Evolutionary conservation across 1,140 invertebrate species (phyloP), one percentile per base, ranked within the genome.

Genomic region (Megalopta genalis): DNA sequence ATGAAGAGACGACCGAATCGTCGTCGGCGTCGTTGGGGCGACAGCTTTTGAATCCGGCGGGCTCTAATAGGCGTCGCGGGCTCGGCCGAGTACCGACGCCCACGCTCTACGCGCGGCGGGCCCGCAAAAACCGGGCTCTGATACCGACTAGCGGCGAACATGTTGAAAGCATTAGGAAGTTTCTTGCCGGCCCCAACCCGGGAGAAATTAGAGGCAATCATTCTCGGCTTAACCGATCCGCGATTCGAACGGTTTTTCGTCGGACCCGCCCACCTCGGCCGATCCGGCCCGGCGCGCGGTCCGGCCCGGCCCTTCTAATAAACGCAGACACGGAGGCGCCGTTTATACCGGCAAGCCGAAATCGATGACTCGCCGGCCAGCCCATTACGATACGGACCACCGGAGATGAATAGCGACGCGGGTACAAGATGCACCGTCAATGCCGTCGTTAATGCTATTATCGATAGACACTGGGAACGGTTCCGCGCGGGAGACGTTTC

Each of bases 141-240:
- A 86, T 86, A 84, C 83, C 84, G 57, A 76, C 80, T 76, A 86
- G 59, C 84, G 63, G 81, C 71, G 85, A 90, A 83, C 87, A 87
- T 86, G 89, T 87, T 90, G 89, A 90, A 90, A 88, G 90, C 88
- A 90, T 91, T 90, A 90, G 90, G 88, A 88, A 88, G 89, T 90
- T 91, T 91, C 88, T 91, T 91, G 90, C 77, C 18, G 10, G 42
- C 68, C 25, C 49, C 68, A 37, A 69, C 70, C 52, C 65, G 83
- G 77, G 82, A 86, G 88, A 90, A 90, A 91, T 91, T 91, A 90
- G 88, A 87, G 87, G 89, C 90, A 90, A 91, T 91, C 88, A 88
- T 91, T 91, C 87, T 90, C 81, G 84, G 85, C 87, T 91, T 90
- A 91, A 89, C 86, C 87, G 87, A 90, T 89, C 80, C 88, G 63